Evolutionary conservation across 2,888 invertebrate genomes (phyloP).

Genomic region (Drosophila histrio): DNA sequence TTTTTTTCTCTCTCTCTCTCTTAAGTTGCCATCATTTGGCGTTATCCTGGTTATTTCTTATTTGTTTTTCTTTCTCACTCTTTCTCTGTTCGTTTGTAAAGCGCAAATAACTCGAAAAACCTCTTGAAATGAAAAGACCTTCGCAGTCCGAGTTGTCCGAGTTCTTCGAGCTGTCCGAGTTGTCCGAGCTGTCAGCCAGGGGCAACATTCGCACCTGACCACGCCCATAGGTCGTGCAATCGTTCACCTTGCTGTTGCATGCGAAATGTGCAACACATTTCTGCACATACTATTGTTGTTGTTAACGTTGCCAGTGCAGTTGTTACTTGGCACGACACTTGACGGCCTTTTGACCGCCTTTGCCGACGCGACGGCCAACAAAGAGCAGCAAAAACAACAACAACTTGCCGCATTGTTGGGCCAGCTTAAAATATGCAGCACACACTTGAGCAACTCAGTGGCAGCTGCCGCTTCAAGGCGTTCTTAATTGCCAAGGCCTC

Average conservation of each 20-base stretch:
- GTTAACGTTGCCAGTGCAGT: slow-evolving; percentile 9
- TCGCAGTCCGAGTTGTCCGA: slow-evolving; percentile 13
- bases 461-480: slow-evolving; percentile 49
- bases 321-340: slow-evolving; percentile 58
- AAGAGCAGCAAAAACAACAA: slow-evolving; percentile 13
- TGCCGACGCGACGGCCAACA: slow-evolving; percentile 34
- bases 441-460: slow-evolving; percentile 60
- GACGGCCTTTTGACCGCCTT: slow-evolving; percentile 75
- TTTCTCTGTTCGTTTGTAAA: not conserved
- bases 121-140: slow-evolving; percentile 40
- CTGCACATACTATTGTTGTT: slow-evolving; percentile 48
- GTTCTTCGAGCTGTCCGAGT: slow-evolving; percentile 1
- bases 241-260: slow-evolving; percentile 59
- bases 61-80: not conserved
- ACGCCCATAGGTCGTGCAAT: slow-evolving; percentile 34
- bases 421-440: slow-evolving; percentile 67
- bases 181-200: slow-evolving; percentile 46
- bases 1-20: not conserved
- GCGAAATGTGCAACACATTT: slow-evolving; percentile 71
- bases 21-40: not conserved
- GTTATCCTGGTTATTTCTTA: slow-evolving; percentile 11
- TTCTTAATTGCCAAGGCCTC: slow-evolving; percentile 47
- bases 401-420: slow-evolving; percentile 29
- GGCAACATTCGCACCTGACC: slow-evolving; percentile 45
- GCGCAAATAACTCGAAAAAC: slow-evolving; percentile 21